These are phyloP conservation scores for Leistus spinibarbis DNA, from an alignment of 2,888 invertebrate genomes.

Conservation along the genomic window DNA sequence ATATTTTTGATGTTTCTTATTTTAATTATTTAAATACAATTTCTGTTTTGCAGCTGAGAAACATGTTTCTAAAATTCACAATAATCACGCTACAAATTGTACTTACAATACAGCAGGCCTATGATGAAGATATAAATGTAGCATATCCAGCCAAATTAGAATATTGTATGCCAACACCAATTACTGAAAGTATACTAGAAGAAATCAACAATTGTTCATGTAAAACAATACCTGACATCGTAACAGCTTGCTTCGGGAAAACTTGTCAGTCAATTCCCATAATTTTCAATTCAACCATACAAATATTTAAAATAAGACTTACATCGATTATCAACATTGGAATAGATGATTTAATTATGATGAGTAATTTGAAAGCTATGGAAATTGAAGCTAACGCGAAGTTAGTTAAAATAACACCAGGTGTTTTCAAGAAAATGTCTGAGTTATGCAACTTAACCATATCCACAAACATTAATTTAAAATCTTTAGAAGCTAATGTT, in stretches of 20 bases:
- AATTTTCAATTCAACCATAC: conserved; percentile 56
- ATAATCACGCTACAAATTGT: not conserved
- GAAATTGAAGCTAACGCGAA: conserved; percentile 64
- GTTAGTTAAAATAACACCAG: conserved; percentile 58
- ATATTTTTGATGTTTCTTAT: too few relatives aligned
- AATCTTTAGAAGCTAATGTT: conserved; percentile 55
- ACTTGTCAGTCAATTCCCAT: conserved; percentile 61
- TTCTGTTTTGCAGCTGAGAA: not conserved
- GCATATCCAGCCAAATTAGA: not conserved
- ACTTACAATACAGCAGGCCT: conserved; percentile 7
- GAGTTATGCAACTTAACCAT: conserved; percentile 62
- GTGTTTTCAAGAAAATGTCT: conserved; percentile 59
- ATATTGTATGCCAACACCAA: conserved; percentile 59
- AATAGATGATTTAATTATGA: conserved; percentile 56
- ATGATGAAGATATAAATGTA: conserved; percentile 20
- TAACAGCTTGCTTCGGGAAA: conserved; percentile 62
- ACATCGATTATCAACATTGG: conserved; percentile 58
- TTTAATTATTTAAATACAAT: not conserved
- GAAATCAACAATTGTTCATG: conserved; percentile 61
- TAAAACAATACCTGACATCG: conserved; percentile 54
- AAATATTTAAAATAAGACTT: conserved; percentile 59
- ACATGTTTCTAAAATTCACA: not conserved
- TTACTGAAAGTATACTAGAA: conserved; percentile 56
- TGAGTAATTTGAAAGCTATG: conserved; percentile 56
- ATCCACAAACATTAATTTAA: conserved; percentile 61